Evolutionary conservation across 2,888 invertebrate genomes (phyloP), one percentile per base, ranked within the genome.

Genomic region (Amphipyra tragopoginis): DNA sequence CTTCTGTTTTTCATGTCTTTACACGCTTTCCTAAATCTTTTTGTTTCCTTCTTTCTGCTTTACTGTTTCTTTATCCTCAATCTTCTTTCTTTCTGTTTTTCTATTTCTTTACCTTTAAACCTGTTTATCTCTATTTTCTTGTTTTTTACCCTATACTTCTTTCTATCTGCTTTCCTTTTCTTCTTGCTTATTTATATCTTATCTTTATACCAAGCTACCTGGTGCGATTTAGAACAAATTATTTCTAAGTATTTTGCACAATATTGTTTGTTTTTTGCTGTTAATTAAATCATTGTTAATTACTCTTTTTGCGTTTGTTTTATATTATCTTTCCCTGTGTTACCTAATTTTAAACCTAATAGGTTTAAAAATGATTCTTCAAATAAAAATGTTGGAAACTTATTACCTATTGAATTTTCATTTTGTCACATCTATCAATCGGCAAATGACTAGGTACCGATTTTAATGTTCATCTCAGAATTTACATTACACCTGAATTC

Each of bases 141-240:
- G 33, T 34, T 40, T 40, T 0, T 42, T 6, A 39, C 14, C 36
- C 36, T 36, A 8, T 4, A 33, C 7, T 9, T 57, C 21, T 5
- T 13, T 29, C 6, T 29, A 14, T 57, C 9, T 44, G 29, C 14
- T 38, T 13, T 51, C 11, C 8, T 33, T 36, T 36, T 15, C 21
- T 53, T 13, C n/a, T n/a, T n/a, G n/a, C n/a, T n/a, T n/a, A n/a
- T n/a, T n/a, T n/a, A n/a, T 39, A 36, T 44, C 34, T 57, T 57
- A 21, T 54, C 15, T 53, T 57, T 38, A 53, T 48, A 64, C 49
- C 48, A 77, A 83, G 84, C 86, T 88, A 86, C 89, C 88, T 86
- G 86, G 90, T 90, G 88, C 88, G 82, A 83, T 84, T 84, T 88
- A 89, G 80, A 76, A 80, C 72, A 76, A 81, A 68, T 65, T 80